Evolutionary conservation across 2,888 invertebrate species (phyloP).

Genomic region (Eledona agricola): DNA sequence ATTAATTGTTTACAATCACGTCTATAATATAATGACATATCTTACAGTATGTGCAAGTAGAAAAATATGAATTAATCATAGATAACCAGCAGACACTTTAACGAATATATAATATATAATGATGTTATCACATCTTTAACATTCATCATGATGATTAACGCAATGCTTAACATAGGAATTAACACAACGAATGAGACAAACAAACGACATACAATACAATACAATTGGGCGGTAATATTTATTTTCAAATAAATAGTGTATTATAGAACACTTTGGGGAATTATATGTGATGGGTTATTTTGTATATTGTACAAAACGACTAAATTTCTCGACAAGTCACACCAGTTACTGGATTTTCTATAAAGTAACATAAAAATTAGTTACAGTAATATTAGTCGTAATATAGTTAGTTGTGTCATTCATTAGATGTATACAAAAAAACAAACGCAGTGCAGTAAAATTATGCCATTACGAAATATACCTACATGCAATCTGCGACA

Average conservation of each 20-base stretch:
- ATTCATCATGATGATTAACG: constrained; percentile 29
- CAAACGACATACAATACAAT: constrained; percentile 7
- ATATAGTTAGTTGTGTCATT: too few species aligned
- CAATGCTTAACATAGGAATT: too few species aligned
- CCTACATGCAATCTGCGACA: neutral
- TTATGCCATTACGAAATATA: neutral
- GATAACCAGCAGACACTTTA: constrained; percentile 46
- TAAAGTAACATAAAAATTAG: neutral
- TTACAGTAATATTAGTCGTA: too few species aligned
- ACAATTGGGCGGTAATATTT: too few species aligned
- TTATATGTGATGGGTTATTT: too few species aligned
- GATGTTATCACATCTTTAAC: constrained; percentile 45
- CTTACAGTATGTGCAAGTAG: constrained; percentile 63
- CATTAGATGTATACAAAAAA: too few species aligned
- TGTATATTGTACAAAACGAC: too few species aligned
- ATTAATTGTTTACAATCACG: constrained; percentile 42
- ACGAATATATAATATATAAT: constrained; percentile 35
- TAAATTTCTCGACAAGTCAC: too few species aligned
- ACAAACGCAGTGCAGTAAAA: neutral
- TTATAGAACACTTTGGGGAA: too few species aligned
- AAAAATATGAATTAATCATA: constrained; percentile 62
- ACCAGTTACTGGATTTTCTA: neutral
- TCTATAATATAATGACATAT: constrained; percentile 51
- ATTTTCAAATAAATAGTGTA: too few species aligned
- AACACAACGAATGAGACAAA: too few species aligned